Base-by-base conservation (phyloP, 2,888 invertebrate species). In the Chrysolina haemoptera region DNA sequence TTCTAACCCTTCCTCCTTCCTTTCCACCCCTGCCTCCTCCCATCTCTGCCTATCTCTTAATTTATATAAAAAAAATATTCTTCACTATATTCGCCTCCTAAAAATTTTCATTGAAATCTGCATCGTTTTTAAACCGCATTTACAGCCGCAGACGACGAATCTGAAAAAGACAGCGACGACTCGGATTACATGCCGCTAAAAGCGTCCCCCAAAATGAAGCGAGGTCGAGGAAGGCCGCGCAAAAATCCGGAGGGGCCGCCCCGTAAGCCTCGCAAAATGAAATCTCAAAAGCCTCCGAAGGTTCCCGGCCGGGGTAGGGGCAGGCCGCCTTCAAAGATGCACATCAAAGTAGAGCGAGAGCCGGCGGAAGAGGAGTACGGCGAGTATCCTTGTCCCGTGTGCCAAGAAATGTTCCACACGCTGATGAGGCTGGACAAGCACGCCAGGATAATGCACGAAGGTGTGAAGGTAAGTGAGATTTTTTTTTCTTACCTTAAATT, bases 111-210 rank as follows among this genome's bases (percentile, higher is more conserved):
- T 35, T 35, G 35, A 4, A 35, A 6, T 0, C 35, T 6, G 8
- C 35, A 35, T 8, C 35, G 8, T 35, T 35, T 35, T 35, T 35
- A 4, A 8, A 35, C 35, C 35, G 35, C 12, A 35, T 14, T 65
- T 65, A 5, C 35, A 40, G 62, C 66, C 46, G 74, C 64, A 11
- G 75, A 67, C 48, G 74, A 74, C 22, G 82, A 81, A 62, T 73
- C 71, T 8, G 76, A 76, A 11, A 76, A 76, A 22, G 86, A 87
- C 64, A 86, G 85, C 70, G 82, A 78, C 4, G 83, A 87, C 76
- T 86, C 86, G 0, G 87, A 88, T 75, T 88, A 88, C 79, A 75
- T 83, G 18, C 88, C 88, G 9, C 81, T 81, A 53, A 84, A 85
- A 77, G 75, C 75, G 48, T 27, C 71, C 5, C 71, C 76, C 1